Conservation (phyloP, 2,113 vertebrate species). For the Psettodes erumei region DNA sequence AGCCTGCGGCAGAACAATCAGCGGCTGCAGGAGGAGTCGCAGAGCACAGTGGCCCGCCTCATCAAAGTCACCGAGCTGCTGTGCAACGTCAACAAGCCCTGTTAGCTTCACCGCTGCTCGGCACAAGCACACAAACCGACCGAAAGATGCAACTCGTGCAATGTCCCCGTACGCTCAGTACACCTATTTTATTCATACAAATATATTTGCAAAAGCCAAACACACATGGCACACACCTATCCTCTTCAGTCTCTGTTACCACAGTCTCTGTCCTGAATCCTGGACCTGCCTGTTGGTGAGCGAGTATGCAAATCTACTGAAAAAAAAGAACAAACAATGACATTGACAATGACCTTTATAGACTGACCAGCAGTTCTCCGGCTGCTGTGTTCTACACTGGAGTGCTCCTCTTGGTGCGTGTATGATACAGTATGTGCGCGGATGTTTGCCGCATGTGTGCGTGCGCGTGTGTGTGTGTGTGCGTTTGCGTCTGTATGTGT, state of each 20-base stretch:
- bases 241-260: constrained; percentile 41
- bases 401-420: constrained; percentile 50
- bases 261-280: constrained; percentile 49
- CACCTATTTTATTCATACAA: constrained; percentile 27
- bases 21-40: constrained; percentile 88
- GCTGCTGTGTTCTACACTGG: constrained; percentile 50
- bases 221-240: constrained; percentile 30
- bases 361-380: constrained; percentile 58
- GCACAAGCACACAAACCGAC: constrained; percentile 35
- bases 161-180: constrained; percentile 22
- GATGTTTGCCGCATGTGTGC: constrained; percentile 9
- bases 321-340: constrained; percentile 16
- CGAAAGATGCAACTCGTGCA: constrained; percentile 47
- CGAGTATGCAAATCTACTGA: constrained; percentile 68
- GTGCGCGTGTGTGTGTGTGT: constrained; percentile 10
- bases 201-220: constrained; percentile 48
- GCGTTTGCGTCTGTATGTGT: constrained; percentile 25
- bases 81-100: constrained; percentile 87
- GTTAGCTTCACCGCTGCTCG: constrained; percentile 68
- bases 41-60: constrained; percentile 88
- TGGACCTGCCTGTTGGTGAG: constrained; percentile 58
- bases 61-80: constrained; percentile 90
- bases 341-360: constrained; percentile 47
- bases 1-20: constrained; percentile 89
- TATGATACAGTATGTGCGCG: constrained; percentile 7